phyloP scores from a whole-genome alignment of 1,140 invertebrate species.

The Drosophila ambigua region DNA sequence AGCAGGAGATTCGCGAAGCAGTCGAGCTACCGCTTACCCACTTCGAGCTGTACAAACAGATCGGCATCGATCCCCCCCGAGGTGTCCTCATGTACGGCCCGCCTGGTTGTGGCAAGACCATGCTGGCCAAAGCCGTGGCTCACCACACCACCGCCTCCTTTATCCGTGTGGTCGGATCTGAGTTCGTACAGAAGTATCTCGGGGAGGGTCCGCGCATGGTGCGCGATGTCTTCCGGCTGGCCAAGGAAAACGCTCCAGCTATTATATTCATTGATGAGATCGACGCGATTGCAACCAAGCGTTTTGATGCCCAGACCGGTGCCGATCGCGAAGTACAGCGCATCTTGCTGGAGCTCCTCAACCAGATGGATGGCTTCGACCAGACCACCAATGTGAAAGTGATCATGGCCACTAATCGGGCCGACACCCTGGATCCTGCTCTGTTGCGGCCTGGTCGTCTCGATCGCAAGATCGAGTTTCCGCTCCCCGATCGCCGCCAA shows the following conservation, averaged over 20 bases:
- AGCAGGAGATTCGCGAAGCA: constrained; percentile 99
- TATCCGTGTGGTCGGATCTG: constrained; percentile 99
- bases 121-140: constrained; percentile 99
- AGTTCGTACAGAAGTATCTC: constrained; percentile 99
- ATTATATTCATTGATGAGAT: constrained; percentile 99
- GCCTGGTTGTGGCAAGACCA: constrained; percentile 97
- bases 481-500: constrained; percentile 97
- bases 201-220: constrained; percentile 99
- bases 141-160: constrained; percentile 99
- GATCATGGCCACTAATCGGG: constrained; percentile 99
- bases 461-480: constrained; percentile 99
- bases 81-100: constrained; percentile 99
- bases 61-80: constrained; percentile 96
- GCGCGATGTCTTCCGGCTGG: constrained; percentile 98
- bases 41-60: constrained; percentile 99
- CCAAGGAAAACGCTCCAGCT: constrained; percentile 99
- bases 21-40: constrained; percentile 99
- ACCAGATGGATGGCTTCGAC: constrained; percentile 99
- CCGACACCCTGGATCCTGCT: constrained; percentile 99
- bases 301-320: constrained; percentile 99
- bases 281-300: constrained; percentile 99
- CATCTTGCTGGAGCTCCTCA: constrained; percentile 98
- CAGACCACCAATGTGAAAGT: constrained; percentile 99
- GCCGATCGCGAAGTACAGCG: constrained; percentile 99
- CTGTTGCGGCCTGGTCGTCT: constrained; percentile 97